These are phyloP conservation scores for Habrosyne pyritoides DNA, from an alignment of 2,888 invertebrate genomes.

Conservation along the genomic window DNA sequence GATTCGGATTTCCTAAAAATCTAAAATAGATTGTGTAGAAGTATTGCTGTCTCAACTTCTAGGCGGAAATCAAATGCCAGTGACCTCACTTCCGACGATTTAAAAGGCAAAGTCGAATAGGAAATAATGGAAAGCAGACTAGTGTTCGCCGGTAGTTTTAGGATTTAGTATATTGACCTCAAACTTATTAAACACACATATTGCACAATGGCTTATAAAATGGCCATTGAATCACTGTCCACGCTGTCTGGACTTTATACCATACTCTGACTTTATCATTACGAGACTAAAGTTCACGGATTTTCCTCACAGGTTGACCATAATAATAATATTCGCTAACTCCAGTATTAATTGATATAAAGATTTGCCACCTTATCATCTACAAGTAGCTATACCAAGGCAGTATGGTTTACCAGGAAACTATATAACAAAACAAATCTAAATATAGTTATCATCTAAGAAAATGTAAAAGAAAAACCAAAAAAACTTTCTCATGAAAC, in stretches of 20 bases:
- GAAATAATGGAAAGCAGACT: conserved; percentile 3
- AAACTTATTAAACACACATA: neutral
- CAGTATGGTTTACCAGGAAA: too few relatives aligned
- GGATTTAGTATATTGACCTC: neutral
- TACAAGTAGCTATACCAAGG: too few relatives aligned
- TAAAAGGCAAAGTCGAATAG: neutral
- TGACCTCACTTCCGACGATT: conserved; percentile 3
- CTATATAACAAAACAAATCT: too few relatives aligned
- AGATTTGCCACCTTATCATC: too few relatives aligned
- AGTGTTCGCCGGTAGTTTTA: neutral
- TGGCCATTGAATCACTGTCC: neutral
- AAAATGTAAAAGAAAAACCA: too few relatives aligned
- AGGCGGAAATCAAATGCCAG: conserved; percentile 1
- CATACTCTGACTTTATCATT: too few relatives aligned
- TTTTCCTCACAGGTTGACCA: too few relatives aligned
- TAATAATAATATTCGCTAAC: too few relatives aligned
- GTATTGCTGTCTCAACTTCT: neutral
- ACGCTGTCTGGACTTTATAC: neutral
- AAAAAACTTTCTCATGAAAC: neutral
- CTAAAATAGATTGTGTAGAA: neutral
- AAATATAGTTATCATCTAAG: too few relatives aligned
- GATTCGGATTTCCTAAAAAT: neutral
- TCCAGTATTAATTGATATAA: too few relatives aligned
- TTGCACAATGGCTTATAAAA: neutral
- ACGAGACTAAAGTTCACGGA: too few relatives aligned